These are phyloP conservation scores for Hermaeophaga mercurialis DNA, from an alignment of 2,888 invertebrate genomes.

Conservation along the genomic window DNA sequence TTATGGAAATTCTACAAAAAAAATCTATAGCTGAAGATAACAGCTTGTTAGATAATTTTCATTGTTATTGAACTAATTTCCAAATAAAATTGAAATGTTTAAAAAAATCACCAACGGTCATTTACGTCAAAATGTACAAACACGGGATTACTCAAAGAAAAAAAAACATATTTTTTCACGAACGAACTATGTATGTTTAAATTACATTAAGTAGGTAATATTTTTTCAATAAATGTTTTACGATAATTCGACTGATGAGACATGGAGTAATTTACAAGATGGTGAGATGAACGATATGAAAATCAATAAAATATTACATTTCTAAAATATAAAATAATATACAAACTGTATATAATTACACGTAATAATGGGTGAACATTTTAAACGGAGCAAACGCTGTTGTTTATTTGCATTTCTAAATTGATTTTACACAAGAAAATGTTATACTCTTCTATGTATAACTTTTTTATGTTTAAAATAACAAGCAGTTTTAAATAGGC, in stretches of 20 bases:
- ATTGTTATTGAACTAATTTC: no score
- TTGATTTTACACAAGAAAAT: no score
- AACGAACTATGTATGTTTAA: conserved; percentile 18
- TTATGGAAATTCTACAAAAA: no score
- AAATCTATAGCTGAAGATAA: no score
- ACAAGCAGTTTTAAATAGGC: no score
- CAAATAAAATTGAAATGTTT: no score
- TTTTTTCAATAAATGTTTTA: conserved; percentile 30
- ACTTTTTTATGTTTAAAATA: no score
- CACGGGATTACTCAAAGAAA: neutral
- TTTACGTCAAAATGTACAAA: neutral
- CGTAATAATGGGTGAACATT: conserved; percentile 39
- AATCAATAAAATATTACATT: conserved; percentile 36
- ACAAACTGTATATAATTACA: conserved; percentile 50
- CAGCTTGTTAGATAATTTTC: no score
- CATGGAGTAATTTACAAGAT: conserved; percentile 34
- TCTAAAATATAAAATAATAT: conserved; percentile 43
- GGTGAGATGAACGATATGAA: conserved; percentile 29
- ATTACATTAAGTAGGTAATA: conserved; percentile 32
- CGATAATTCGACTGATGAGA: conserved; percentile 29
- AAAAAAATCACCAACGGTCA: no score
- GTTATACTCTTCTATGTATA: no score
- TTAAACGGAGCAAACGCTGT: conserved; percentile 7
- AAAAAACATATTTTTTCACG: neutral
- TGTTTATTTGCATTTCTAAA: no score